phyloP scores from a whole-genome alignment of 2,113 vertebrate species.

The Notothenia rossii region DNA sequence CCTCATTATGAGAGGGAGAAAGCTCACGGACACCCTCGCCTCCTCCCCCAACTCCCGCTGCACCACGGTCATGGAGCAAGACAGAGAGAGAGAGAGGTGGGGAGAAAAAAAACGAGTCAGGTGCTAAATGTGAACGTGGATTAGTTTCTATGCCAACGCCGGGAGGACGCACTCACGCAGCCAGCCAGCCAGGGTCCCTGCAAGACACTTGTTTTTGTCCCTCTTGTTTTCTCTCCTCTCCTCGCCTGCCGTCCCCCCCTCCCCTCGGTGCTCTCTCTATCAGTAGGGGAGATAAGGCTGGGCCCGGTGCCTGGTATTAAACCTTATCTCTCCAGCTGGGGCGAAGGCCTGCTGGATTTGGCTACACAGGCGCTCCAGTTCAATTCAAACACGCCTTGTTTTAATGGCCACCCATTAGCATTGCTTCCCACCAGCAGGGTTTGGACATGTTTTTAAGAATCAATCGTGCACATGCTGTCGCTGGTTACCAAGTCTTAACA shows the following conservation, averaged over 20 bases:
- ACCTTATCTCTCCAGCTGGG: conserved; percentile 82
- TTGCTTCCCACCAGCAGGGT: conserved; percentile 51
- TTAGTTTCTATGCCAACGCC: conserved; percentile 88
- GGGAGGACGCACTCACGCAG: conserved; percentile 77
- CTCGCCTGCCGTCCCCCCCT: conserved; percentile 40
- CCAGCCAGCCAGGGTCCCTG: conserved; percentile 79
- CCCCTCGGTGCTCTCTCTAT: conserved; percentile 70
- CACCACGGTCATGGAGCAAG: conserved; percentile 39
- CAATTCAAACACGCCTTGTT: conserved; percentile 77
- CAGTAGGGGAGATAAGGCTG: conserved; percentile 76
- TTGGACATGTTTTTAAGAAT: conserved; percentile 22
- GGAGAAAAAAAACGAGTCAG: conserved; percentile 73
- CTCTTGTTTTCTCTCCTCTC: conserved; percentile 70
- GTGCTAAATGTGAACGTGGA: conserved; percentile 85
- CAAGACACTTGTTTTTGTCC: conserved; percentile 83
- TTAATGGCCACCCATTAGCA: conserved; percentile 78
- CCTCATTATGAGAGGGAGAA: conserved; percentile 79
- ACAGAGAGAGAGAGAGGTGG: background rate
- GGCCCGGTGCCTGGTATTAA: conserved; percentile 77
- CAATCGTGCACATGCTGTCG: background rate
- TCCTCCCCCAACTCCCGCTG: conserved; percentile 66
- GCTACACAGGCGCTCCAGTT: conserved; percentile 66
- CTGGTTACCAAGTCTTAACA: conserved; percentile 27
- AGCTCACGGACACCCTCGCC: conserved; percentile 53
- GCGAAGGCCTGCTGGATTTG: conserved; percentile 79